A percentile compares a stretch with the other conserved stretches of the same genome.
phyloP scores from a whole-genome alignment of 2,888 invertebrate genomes.

The Plagodis pulveraria region DNA sequence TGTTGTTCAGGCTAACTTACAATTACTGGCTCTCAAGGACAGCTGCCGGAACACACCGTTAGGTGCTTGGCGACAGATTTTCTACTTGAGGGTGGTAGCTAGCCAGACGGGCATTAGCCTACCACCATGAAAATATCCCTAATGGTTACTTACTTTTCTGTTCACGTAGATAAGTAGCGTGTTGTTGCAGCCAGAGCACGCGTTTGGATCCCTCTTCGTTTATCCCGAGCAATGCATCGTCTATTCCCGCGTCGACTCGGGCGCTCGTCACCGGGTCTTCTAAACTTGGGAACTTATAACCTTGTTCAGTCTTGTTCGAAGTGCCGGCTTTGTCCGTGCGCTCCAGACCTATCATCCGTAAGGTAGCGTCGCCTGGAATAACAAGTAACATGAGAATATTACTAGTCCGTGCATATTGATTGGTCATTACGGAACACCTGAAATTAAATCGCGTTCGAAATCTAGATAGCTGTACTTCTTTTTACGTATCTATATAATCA shows the following conservation, averaged over 20 bases:
- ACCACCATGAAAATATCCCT: too few species aligned
- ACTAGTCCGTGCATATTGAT: too few species aligned
- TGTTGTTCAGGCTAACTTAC: too few species aligned
- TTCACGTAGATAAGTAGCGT: slow-evolving; percentile 93
- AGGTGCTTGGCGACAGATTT: too few species aligned
- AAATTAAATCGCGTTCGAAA: too few species aligned
- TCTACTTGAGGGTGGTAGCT: too few species aligned
- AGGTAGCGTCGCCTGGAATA: slow-evolving; percentile 13
- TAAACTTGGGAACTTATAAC: slow-evolving; percentile 14
- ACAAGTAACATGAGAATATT: not conserved
- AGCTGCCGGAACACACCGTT: too few species aligned
- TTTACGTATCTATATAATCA: too few species aligned
- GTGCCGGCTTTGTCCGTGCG: slow-evolving; percentile 3
- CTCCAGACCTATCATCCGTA: slow-evolving; percentile 22
- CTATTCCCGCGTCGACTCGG: slow-evolving; percentile 10
- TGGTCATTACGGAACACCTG: too few species aligned
- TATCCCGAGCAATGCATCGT: slow-evolving; percentile 6
- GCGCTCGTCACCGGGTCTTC: slow-evolving; percentile 9
- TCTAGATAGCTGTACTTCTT: too few species aligned
- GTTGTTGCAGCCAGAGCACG: slow-evolving; percentile 93
- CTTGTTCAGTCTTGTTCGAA: not conserved
- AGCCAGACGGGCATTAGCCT: too few species aligned
- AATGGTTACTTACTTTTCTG: slow-evolving; percentile 86
- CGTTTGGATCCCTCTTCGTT: slow-evolving; percentile 91
- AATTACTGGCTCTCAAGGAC: too few species aligned